These are phyloP conservation scores for Cryptus armator DNA, from an alignment of 2,888 invertebrate species.

Conservation along the genomic window DNA sequence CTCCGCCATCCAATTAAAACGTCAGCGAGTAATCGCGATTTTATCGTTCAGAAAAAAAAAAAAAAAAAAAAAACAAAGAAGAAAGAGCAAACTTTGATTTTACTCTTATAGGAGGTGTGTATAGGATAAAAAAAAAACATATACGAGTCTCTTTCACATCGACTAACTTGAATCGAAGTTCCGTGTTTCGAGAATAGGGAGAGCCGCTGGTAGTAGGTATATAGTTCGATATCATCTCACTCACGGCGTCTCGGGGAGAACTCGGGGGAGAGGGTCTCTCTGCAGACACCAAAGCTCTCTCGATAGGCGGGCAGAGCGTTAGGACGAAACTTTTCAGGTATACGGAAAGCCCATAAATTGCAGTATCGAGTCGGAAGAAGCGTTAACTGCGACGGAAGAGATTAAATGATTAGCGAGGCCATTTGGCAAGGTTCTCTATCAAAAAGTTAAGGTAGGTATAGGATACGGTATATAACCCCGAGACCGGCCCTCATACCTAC, in stretches of 20 bases:
- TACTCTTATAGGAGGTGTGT: conserved; percentile 10
- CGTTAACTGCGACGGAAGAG: conserved; percentile 76
- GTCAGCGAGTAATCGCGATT: too few species aligned
- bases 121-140: conserved; percentile 30
- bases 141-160: conserved; percentile 59
- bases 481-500: conserved; percentile 2
- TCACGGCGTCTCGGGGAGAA: conserved; percentile 26
- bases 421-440: conserved; percentile 73
- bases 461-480: background rate
- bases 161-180: conserved; percentile 60
- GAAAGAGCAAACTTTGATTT: background rate
- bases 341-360: conserved; percentile 74
- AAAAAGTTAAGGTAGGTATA: conserved; percentile 70
- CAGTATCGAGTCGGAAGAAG: conserved; percentile 75
- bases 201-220: background rate
- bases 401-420: conserved; percentile 77
- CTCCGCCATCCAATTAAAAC: too few species aligned
- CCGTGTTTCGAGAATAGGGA: conserved; percentile 42
- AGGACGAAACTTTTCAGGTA: conserved; percentile 71
- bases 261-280: conserved; percentile 33
- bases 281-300: conserved; percentile 31
- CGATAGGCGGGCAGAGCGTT: conserved; percentile 39
- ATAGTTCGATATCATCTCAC: conserved; percentile 52
- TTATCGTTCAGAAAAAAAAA: background rate
- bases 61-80: too few species aligned